phyloP scores from a whole-genome alignment of 2,113 vertebrate genomes.

The Ceyx melanurus region DNA sequence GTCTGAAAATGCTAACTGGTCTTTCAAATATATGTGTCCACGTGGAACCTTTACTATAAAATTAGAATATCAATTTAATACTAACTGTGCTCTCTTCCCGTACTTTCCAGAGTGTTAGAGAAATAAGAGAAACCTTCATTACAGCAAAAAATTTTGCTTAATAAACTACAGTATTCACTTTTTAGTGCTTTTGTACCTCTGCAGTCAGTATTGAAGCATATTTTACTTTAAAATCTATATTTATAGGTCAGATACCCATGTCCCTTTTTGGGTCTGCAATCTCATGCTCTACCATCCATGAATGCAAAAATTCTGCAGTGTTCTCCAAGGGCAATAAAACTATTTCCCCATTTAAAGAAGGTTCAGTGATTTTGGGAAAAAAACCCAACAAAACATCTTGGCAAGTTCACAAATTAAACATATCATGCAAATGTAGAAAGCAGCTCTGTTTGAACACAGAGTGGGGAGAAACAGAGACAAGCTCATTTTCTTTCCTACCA shows the following conservation, averaged over 20 bases:
- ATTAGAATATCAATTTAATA: background rate
- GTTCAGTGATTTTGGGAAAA: background rate
- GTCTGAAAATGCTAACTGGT: background rate
- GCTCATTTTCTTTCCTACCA: background rate
- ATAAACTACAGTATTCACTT: background rate
- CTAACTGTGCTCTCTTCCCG: background rate
- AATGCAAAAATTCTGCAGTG: background rate
- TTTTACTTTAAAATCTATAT: background rate
- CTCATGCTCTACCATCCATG: rapidly evolving
- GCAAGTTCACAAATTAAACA: background rate
- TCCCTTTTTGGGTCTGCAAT: background rate
- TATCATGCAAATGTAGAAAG: background rate
- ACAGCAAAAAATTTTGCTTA: background rate
- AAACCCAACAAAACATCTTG: background rate
- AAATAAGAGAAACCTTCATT: background rate
- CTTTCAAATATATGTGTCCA: background rate
- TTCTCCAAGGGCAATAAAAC: background rate
- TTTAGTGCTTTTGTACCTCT: background rate
- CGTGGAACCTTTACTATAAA: background rate
- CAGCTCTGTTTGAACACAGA: background rate
- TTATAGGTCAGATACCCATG: background rate
- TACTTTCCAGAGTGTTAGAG: background rate
- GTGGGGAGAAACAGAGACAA: background rate
- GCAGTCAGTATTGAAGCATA: background rate
- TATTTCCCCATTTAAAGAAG: background rate